Conservation (phyloP, 2,888 invertebrate species). For the Campopleginae sp. region DNA sequence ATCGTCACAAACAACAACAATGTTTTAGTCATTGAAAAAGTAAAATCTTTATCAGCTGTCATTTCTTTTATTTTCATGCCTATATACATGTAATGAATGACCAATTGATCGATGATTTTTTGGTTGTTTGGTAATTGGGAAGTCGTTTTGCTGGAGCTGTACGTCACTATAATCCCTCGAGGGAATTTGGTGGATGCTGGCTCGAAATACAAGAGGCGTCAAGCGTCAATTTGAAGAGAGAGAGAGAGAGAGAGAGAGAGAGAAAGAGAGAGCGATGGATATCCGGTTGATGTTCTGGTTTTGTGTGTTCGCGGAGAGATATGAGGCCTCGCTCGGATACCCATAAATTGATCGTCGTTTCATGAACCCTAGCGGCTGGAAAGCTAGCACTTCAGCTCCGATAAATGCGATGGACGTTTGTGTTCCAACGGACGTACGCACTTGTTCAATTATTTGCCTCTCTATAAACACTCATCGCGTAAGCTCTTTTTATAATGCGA, state of each 20-base stretch:
- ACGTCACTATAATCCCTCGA: not conserved
- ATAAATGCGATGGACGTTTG: not conserved
- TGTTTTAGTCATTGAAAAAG: too few relatives aligned
- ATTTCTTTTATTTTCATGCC: too few relatives aligned
- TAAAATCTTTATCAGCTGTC: too few relatives aligned
- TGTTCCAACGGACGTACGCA: not conserved
- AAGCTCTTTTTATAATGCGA: not conserved
- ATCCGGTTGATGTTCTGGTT: slow-evolving; percentile 39
- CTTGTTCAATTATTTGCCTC: not conserved
- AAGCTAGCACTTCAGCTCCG: not conserved
- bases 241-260: too few relatives aligned
- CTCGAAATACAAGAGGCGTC: slow-evolving; percentile 41
- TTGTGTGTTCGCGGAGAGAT: slow-evolving; percentile 28
- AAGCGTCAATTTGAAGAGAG: slow-evolving; percentile 24
- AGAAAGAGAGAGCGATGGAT: not conserved
- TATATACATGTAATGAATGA: not conserved
- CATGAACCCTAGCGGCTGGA: slow-evolving; percentile 1
- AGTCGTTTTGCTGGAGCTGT: slow-evolving; percentile 10
- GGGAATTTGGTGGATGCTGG: slow-evolving; percentile 13
- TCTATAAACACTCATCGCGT: not conserved
- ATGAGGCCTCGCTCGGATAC: not conserved
- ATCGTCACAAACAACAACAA: not conserved
- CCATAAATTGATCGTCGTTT: slow-evolving; percentile 7
- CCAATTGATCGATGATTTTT: not conserved
- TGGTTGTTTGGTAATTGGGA: not conserved